phyloP scores from a whole-genome alignment of 1,140 invertebrate genomes.

The Drosophila aff. region DNA sequence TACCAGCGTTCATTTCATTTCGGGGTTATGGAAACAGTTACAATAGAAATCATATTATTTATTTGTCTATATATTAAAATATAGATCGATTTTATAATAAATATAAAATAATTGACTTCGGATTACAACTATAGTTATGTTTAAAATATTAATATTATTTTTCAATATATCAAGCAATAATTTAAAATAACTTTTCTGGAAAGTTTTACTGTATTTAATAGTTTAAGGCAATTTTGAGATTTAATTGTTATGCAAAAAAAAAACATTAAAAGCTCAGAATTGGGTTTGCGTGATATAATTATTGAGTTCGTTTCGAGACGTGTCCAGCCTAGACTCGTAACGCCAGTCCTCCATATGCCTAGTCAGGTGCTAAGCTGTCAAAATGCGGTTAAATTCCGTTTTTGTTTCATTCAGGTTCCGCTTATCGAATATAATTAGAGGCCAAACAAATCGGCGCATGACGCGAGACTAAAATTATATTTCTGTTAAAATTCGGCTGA shows the following conservation, averaged over 20 bases:
- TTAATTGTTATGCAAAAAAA: slow-evolving; percentile 9
- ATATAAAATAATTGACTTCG: not conserved
- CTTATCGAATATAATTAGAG: slow-evolving; percentile 19
- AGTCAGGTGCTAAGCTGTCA: slow-evolving; percentile 25
- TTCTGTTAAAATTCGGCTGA: slow-evolving; percentile 7
- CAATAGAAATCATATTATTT: too few relatives aligned
- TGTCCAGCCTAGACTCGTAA: slow-evolving; percentile 10
- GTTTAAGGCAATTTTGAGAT: not conserved
- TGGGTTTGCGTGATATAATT: not conserved
- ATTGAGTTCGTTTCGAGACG: slow-evolving; percentile 7
- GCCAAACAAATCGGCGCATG: slow-evolving; percentile 7
- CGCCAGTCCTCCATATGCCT: not conserved
- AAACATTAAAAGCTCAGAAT: not conserved
- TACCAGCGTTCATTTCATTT: accelerated
- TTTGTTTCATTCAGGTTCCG: slow-evolving; percentile 10
- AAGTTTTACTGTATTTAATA: not conserved
- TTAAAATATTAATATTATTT: not conserved
- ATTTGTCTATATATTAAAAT: too few relatives aligned
- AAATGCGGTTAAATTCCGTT: slow-evolving; percentile 11
- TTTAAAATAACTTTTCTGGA: not conserved
- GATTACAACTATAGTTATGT: not conserved
- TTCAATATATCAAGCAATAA: not conserved
- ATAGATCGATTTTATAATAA: not conserved
- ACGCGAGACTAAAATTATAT: slow-evolving; percentile 2
- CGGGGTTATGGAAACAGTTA: too few relatives aligned